A percentile compares a stretch with the other conserved stretches of the same genome.
These are phyloP conservation scores for Lepidochitona cinerea DNA, from an alignment of 2,888 invertebrate species.

Conservation along the genomic window DNA sequence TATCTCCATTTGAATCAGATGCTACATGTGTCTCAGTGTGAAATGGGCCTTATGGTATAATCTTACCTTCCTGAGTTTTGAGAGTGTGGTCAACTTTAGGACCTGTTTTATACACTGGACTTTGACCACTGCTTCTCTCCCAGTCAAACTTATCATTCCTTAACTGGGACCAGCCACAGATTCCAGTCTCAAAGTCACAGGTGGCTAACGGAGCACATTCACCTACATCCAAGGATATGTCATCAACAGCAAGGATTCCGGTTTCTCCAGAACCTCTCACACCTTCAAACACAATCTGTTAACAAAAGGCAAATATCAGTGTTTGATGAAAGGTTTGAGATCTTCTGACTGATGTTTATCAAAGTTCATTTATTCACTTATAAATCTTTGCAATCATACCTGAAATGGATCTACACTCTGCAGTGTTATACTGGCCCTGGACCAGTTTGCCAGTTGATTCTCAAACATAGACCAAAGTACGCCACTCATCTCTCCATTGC, in stretches of 20 bases:
- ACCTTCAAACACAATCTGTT: slow-evolving; percentile 56
- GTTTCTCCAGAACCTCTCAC: slow-evolving; percentile 36
- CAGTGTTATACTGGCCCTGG: neutral
- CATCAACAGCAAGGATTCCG: slow-evolving; percentile 63
- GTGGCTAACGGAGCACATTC: slow-evolving; percentile 41
- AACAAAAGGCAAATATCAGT: neutral
- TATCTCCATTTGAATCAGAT: too few species aligned
- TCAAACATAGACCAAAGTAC: neutral
- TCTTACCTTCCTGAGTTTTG: slow-evolving; percentile 17
- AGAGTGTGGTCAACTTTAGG: slow-evolving; percentile 27
- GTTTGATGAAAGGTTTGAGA: too few species aligned
- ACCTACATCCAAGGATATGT: slow-evolving; percentile 46
- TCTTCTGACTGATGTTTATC: too few species aligned
- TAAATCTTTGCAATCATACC: too few species aligned
- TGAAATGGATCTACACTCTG: neutral
- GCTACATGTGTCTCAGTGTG: too few species aligned
- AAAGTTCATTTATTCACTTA: too few species aligned
- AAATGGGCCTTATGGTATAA: too few species aligned
- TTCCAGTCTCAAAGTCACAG: slow-evolving; percentile 50
- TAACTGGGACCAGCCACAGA: slow-evolving; percentile 56
- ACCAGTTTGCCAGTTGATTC: neutral
- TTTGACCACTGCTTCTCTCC: slow-evolving; percentile 38
- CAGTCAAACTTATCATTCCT: slow-evolving; percentile 58
- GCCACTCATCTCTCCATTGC: neutral
- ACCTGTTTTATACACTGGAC: slow-evolving; percentile 19